Conservation (phyloP, 2,888 invertebrate species). For the Lobophora halterata region DNA sequence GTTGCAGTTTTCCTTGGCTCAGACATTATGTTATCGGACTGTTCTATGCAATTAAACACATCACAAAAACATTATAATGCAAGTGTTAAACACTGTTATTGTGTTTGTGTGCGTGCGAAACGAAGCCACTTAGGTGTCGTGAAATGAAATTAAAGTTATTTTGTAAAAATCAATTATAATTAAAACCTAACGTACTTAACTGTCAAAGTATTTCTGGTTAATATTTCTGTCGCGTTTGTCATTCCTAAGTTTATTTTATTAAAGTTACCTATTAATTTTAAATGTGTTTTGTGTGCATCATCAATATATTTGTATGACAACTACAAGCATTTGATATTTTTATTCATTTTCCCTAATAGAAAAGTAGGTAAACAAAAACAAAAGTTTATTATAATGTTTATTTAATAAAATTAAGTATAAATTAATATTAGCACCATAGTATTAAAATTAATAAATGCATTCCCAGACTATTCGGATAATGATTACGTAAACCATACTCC, state of each 20-base stretch:
- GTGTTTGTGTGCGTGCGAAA: too few species aligned
- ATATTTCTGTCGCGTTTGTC: conserved; percentile 1
- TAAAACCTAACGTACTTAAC: too few species aligned
- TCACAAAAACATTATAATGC: too few species aligned
- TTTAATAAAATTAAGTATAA: conserved; percentile 21
- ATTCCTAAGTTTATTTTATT: conserved; percentile 1
- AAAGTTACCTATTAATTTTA: conserved; percentile 22
- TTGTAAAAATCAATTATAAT: too few species aligned
- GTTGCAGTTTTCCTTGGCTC: too few species aligned
- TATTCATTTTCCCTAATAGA: neutral
- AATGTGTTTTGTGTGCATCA: conserved; percentile 11
- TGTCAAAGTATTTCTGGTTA: too few species aligned
- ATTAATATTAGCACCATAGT: conserved; percentile 53
- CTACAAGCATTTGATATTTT: conserved; percentile 4
- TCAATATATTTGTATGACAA: conserved; percentile 12
- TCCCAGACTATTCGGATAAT: conserved; percentile 63
- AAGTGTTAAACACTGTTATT: too few species aligned
- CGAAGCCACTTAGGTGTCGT: too few species aligned
- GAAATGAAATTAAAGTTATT: too few species aligned
- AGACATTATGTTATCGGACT: too few species aligned
- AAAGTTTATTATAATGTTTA: neutral
- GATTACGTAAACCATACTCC: conserved; percentile 55
- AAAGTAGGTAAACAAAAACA: neutral
- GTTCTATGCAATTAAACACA: too few species aligned
- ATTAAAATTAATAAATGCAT: conserved; percentile 71